These are phyloP conservation scores for Holothuria leucospilota DNA, from an alignment of 53 echinoderm and acorn worm species.

Conservation along the genomic window DNA sequence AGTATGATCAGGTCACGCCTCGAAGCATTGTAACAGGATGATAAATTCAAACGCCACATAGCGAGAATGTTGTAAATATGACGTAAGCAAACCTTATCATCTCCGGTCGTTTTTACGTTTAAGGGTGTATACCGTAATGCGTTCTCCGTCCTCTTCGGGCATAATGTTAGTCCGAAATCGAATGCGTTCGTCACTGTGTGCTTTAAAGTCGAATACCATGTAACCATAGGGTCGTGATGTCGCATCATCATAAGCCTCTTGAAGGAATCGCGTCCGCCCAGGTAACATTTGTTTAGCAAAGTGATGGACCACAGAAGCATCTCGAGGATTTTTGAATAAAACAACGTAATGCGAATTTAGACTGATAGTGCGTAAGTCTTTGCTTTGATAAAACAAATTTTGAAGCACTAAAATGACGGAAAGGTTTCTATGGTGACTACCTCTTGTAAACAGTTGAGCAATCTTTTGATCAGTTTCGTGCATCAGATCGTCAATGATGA, in stretches of 20 bases:
- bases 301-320: conserved; percentile 17
- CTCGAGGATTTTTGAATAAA: conserved; percentile 61
- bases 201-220: conserved; percentile 78
- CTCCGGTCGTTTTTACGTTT: not conserved
- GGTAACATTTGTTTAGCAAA: conserved; percentile 78
- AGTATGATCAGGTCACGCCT: not conserved
- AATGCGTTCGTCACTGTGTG: conserved; percentile 6
- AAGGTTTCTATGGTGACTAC: conserved; percentile 67
- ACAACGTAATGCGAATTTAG: conserved; percentile 55
- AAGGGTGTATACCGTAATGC: conserved; percentile 7
- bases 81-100: too few relatives aligned
- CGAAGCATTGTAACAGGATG: not conserved
- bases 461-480: conserved; percentile 25
- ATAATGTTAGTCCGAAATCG: not conserved
- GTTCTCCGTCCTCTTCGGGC: not conserved
- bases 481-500: conserved; percentile 72
- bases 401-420: conserved; percentile 57
- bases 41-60: not conserved
- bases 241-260: conserved; percentile 13
- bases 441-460: conserved; percentile 55
- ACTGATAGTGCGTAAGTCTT: conserved; percentile 59
- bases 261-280: conserved; percentile 25
- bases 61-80: not conserved
- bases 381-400: conserved; percentile 62
- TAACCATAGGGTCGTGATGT: conserved; percentile 66